These are phyloP conservation scores for Ditula angustiorana DNA, from an alignment of 2,888 invertebrate species.

Conservation along the genomic window DNA sequence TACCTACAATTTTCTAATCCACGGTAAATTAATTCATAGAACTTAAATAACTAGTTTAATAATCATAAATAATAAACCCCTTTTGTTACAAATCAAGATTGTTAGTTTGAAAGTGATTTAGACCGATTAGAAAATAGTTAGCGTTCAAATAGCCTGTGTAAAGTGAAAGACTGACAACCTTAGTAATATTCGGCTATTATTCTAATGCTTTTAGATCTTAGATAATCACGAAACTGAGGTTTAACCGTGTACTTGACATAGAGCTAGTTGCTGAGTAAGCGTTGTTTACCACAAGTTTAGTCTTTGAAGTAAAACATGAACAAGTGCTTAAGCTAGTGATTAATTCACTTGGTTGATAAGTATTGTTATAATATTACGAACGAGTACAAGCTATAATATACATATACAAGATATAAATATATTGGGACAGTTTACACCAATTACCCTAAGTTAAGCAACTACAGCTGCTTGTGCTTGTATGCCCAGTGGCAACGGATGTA, in stretches of 20 bases:
- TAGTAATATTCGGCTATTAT: background rate
- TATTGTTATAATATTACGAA: no score
- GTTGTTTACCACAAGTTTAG: background rate
- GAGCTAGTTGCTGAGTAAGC: background rate
- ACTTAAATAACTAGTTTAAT: no score
- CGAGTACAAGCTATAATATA: no score
- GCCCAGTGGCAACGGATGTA: no score
- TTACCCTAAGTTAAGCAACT: no score
- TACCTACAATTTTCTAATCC: no score
- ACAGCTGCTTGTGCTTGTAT: no score
- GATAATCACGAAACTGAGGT: slow-evolving; percentile 3
- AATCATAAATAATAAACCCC: background rate
- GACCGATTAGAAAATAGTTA: background rate
- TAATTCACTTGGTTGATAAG: no score
- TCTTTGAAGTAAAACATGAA: background rate
- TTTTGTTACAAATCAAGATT: background rate
- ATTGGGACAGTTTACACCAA: no score
- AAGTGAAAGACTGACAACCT: background rate
- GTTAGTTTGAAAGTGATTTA: background rate
- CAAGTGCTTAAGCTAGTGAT: no score
- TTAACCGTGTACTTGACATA: background rate
- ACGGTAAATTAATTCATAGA: no score
- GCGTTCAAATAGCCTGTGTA: background rate
- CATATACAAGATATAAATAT: no score
- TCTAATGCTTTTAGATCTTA: background rate